Conservation (phyloP, 2,113 vertebrate genomes). For the Cephalopholis sonnerati region DNA sequence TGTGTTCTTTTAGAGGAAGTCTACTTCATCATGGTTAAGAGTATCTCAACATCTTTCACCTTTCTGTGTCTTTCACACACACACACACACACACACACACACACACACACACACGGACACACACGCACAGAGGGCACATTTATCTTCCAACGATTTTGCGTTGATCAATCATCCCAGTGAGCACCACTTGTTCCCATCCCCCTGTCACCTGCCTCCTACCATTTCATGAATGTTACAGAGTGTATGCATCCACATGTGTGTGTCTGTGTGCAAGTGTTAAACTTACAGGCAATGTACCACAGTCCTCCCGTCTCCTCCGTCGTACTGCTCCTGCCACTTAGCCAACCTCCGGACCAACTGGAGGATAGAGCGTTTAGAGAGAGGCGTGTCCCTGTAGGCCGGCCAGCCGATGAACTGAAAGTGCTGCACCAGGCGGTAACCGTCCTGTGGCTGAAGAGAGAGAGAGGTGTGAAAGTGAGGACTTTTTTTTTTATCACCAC, state of each 20-base stretch:
- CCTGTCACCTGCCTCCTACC: neutral
- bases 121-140: neutral
- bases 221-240: neutral
- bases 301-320: constrained; percentile 93
- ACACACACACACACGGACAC: constrained; percentile 17
- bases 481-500: no score
- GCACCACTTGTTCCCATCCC: neutral
- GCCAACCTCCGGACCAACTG: constrained; percentile 94
- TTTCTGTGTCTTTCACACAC: neutral
- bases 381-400: constrained; percentile 94
- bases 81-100: neutral
- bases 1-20: neutral
- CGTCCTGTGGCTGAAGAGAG: constrained; percentile 92
- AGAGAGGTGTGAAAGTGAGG: neutral
- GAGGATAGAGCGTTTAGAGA: constrained; percentile 95
- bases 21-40: constrained; percentile 11
- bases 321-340: constrained; percentile 98
- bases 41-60: constrained; percentile 5
- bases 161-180: neutral
- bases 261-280: neutral
- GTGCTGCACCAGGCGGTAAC: constrained; percentile 97
- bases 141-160: neutral
- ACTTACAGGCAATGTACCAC: constrained; percentile 99
- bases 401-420: constrained; percentile 99
- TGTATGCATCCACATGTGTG: neutral